phyloP scores from a whole-genome alignment of 1,140 invertebrate genomes.

The Radopholus similis region DNA sequence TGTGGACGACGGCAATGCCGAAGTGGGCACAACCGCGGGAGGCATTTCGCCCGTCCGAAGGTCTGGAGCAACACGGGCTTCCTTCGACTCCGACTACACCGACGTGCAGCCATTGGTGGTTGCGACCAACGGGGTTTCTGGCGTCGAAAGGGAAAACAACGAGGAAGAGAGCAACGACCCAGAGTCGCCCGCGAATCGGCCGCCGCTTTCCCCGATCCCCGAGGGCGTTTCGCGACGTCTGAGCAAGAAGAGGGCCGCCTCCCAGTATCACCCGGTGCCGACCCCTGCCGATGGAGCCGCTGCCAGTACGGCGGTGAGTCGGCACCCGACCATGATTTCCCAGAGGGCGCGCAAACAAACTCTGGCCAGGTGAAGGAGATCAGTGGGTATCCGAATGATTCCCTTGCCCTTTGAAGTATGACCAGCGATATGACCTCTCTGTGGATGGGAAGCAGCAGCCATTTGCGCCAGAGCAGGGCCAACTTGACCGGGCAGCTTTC shows the following conservation, averaged over 20 bases:
- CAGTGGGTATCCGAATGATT: conserved; percentile 2
- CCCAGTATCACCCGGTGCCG: conserved; percentile 37
- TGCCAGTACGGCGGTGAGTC: background rate
- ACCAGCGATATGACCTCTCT: conserved; percentile 45
- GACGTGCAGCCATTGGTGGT: conserved; percentile 39
- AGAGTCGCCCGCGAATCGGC: conserved; percentile 18
- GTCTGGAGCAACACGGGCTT: conserved; percentile 21
- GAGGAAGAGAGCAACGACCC: conserved; percentile 6
- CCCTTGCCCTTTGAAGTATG: conserved; percentile 25
- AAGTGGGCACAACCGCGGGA: background rate
- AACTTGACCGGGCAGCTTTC: conserved; percentile 48
- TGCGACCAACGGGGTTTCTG: conserved; percentile 1
- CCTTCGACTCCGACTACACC: conserved; percentile 26
- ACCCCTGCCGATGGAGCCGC: background rate
- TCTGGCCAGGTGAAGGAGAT: conserved; percentile 34
- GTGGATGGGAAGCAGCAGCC: conserved; percentile 25
- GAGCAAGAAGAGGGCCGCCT: conserved; percentile 51
- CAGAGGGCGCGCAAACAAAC: conserved; percentile 41
- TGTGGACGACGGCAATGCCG: no score
- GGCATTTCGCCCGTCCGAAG: conserved; percentile 12
- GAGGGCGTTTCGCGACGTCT: conserved; percentile 25
- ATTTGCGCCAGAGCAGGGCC: conserved; percentile 33
- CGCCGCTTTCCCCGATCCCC: conserved; percentile 43
- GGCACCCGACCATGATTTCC: conserved; percentile 13
- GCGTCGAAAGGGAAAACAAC: background rate